Conservation (phyloP, 2,113 vertebrate genomes). For the Arenaria interpres region DNA sequence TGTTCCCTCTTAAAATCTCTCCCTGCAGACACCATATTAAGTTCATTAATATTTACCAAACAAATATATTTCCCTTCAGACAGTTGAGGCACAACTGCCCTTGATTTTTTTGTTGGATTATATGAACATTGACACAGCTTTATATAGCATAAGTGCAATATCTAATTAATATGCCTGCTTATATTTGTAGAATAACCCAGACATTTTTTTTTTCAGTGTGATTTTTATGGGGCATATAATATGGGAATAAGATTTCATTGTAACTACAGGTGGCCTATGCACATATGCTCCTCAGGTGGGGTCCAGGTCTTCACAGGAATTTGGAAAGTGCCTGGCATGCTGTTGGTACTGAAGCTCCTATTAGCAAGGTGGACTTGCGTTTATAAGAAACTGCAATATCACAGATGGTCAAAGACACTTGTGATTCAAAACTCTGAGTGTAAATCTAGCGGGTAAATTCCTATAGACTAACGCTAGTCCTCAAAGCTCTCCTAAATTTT, state of each 20-base stretch:
- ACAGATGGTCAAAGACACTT: background rate
- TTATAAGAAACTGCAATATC: background rate
- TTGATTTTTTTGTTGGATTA: background rate
- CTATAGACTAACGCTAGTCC: background rate
- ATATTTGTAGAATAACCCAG: background rate
- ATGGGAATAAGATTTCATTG: background rate
- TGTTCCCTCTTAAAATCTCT: background rate
- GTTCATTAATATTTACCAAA: constrained; percentile 11
- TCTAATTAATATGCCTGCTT: background rate
- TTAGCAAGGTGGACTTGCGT: background rate
- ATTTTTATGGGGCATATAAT: background rate
- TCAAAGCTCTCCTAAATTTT: background rate
- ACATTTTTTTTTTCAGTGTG: background rate
- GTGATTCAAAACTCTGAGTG: background rate
- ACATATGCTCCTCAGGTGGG: background rate
- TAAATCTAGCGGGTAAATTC: background rate
- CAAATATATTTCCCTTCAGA: background rate
- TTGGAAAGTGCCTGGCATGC: background rate
- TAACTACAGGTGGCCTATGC: background rate
- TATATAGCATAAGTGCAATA: background rate
- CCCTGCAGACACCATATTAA: background rate
- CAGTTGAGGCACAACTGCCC: background rate
- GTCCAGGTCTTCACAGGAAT: background rate
- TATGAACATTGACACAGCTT: background rate
- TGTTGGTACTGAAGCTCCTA: background rate